Evolutionary conservation across 2,797 vertebrate genomes (phyloP).

Genomic region (Tachyglossus aculeatus): DNA sequence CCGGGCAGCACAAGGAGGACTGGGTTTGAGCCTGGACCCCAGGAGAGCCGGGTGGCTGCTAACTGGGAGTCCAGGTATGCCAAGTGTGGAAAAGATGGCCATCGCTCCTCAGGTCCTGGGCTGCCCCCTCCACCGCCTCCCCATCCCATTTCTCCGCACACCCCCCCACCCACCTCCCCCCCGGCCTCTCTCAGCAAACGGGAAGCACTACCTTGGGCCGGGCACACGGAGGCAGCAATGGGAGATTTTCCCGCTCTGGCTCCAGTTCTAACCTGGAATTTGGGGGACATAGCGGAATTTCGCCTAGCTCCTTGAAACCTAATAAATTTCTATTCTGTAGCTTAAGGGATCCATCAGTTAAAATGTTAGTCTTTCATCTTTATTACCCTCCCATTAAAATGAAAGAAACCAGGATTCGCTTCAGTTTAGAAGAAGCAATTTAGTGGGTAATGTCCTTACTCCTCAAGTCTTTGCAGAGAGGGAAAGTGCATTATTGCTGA

Average conservation of each 20-base stretch:
- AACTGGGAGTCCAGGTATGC: slow-evolving; percentile 19
- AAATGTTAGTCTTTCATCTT: slow-evolving; percentile 83
- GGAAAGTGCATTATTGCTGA: slow-evolving; percentile 65
- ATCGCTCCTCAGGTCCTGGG: no score
- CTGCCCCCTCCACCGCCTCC: no score
- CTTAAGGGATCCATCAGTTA: slow-evolving; percentile 80
- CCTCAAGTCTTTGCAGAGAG: slow-evolving; percentile 71
- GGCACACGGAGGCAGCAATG: no score
- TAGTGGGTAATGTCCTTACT: slow-evolving; percentile 74
- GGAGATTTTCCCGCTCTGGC: no score
- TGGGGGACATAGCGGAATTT: slow-evolving; percentile 59
- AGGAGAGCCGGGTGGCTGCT: slow-evolving; percentile 39
- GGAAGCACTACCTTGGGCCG: no score
- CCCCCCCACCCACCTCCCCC: no score
- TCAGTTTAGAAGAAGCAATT: slow-evolving; percentile 78
- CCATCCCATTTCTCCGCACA: no score
- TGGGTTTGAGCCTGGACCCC: slow-evolving; percentile 35
- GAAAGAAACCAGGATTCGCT: slow-evolving; percentile 78
- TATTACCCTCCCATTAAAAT: slow-evolving; percentile 82
- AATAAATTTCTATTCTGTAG: slow-evolving; percentile 75
- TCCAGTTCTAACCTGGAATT: slow-evolving; percentile 68
- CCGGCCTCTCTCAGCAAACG: no score
- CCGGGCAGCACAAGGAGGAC: slow-evolving; percentile 29
- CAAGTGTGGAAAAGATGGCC: no score
- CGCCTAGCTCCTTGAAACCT: slow-evolving; percentile 74